Evolutionary conservation across 2,797 vertebrate genomes (phyloP).

Genomic region (Notamacropus eugenii): DNA sequence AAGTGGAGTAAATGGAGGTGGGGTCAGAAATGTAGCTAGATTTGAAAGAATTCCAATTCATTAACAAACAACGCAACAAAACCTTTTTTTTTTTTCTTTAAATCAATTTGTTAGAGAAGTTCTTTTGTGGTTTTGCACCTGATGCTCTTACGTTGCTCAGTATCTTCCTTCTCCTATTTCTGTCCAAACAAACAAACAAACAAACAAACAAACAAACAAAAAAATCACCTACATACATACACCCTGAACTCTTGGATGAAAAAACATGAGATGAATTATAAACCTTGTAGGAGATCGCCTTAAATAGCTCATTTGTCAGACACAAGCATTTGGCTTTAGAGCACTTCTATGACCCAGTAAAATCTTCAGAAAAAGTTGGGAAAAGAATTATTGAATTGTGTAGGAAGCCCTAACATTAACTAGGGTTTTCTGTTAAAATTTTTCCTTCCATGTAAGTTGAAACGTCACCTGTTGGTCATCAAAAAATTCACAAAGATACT

Average conservation of each 20-base stretch:
- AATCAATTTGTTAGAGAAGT: too few species aligned
- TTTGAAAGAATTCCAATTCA: not conserved
- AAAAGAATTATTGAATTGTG: conserved; percentile 37
- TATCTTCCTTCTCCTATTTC: not conserved
- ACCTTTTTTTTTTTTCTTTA: too few species aligned
- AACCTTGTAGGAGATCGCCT: not conserved
- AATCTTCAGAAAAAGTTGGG: conserved; percentile 55
- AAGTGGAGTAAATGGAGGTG: not conserved
- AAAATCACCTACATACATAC: too few species aligned
- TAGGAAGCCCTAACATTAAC: not conserved
- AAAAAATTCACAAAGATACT: not conserved
- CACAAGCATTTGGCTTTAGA: conserved; percentile 39
- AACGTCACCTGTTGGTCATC: not conserved
- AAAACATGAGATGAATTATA: not conserved
- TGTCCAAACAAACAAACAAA: too few species aligned
- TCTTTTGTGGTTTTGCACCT: not conserved
- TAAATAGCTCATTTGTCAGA: conserved; percentile 69
- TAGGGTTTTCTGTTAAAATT: conserved; percentile 43
- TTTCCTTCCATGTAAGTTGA: not conserved
- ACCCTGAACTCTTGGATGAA: not conserved
- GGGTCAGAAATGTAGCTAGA: not conserved
- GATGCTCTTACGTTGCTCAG: not conserved
- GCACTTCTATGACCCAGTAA: not conserved
- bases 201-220: too few species aligned
- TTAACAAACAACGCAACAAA: not conserved